Conservation (phyloP, 2,113 vertebrate genomes). For the Scopus umbretta region DNA sequence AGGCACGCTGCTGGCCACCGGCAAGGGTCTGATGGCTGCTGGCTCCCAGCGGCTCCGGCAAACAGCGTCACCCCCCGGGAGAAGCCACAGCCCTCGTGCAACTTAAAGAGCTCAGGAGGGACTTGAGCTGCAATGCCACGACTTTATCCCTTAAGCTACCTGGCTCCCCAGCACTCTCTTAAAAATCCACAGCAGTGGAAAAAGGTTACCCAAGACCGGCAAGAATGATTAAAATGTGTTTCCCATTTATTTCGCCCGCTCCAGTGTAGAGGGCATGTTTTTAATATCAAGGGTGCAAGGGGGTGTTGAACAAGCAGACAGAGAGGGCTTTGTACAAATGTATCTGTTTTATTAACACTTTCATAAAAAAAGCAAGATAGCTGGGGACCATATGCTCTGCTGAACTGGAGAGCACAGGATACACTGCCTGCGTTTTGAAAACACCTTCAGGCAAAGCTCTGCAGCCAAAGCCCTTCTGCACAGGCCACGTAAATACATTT, state of each 20-base stretch:
- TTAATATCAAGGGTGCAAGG: background rate
- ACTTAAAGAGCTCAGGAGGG: background rate
- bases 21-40: background rate
- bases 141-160: background rate
- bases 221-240: background rate
- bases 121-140: accelerated
- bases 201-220: background rate
- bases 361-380: background rate
- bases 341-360: background rate
- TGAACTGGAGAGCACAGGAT: background rate
- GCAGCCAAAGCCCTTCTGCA: background rate
- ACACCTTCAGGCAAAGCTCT: background rate
- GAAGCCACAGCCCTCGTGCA: background rate
- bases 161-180: background rate
- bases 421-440: background rate
- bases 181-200: background rate
- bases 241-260: background rate
- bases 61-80: background rate
- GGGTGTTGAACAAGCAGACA: background rate
- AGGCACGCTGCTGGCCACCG: background rate
- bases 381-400: background rate
- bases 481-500: background rate
- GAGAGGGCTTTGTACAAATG: background rate
- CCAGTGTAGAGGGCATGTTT: background rate
- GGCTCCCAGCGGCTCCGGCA: background rate